phyloP scores from a whole-genome alignment of 2,888 invertebrate genomes.

The Venustoraphidia nigricollis region DNA sequence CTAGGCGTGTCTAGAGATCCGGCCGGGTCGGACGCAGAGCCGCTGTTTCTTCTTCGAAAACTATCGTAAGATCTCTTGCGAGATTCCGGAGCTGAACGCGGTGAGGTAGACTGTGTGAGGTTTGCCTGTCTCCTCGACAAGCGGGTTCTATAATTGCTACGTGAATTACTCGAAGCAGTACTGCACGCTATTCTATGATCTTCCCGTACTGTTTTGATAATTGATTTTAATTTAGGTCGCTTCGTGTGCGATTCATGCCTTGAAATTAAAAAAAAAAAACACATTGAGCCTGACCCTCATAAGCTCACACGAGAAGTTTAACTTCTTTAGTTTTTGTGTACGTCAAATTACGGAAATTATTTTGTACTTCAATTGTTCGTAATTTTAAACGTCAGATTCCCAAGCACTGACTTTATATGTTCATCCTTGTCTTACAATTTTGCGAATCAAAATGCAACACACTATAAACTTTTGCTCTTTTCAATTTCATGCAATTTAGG shows the following conservation, averaged over 20 bases:
- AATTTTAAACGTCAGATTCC: too few species aligned
- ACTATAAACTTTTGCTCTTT: too few species aligned
- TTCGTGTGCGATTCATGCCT: neutral
- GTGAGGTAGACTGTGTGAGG: neutral
- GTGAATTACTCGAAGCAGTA: neutral
- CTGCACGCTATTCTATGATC: neutral
- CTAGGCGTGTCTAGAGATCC: constrained; percentile 41
- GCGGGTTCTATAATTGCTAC: neutral
- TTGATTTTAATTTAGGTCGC: constrained; percentile 1
- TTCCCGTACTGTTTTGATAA: neutral
- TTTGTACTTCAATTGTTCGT: too few species aligned
- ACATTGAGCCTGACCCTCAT: too few species aligned
- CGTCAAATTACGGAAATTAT: too few species aligned
- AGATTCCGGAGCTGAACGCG: neutral
- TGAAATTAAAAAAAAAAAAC: too few species aligned
- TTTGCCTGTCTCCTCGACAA: neutral
- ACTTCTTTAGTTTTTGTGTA: too few species aligned
- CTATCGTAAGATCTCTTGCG: neutral
- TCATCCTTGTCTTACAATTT: too few species aligned
- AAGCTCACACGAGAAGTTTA: too few species aligned
- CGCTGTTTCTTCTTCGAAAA: neutral
- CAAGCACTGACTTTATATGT: too few species aligned
- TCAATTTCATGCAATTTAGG: too few species aligned
- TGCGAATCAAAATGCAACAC: too few species aligned
- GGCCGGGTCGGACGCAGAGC: constrained; percentile 22